These are phyloP conservation scores for Ochotona princeps DNA, from an alignment of 2,113 vertebrate genomes.

Conservation along the genomic window DNA sequence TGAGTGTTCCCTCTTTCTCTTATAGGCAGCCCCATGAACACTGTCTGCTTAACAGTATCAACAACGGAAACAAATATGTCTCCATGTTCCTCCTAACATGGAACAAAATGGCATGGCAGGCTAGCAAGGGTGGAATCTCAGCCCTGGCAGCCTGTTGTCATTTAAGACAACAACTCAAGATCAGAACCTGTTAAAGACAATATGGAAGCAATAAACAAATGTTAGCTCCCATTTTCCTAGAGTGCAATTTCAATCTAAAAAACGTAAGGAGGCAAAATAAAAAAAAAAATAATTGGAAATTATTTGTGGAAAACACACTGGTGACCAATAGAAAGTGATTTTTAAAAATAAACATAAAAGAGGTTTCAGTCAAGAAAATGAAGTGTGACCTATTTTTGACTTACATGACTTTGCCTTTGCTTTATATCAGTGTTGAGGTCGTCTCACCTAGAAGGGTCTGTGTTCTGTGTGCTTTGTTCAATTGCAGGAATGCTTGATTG, in stretches of 20 bases:
- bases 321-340: conserved; percentile 11
- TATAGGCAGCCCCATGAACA: neutral
- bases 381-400: neutral
- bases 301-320: conserved; percentile 8
- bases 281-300: conserved; percentile 31
- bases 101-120: conserved; percentile 43
- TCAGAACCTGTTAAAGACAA: conserved; percentile 43
- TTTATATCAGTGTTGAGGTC: neutral
- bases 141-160: conserved; percentile 10
- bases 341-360: conserved; percentile 32
- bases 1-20: neutral
- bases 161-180: conserved; percentile 54
- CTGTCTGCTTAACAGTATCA: conserved; percentile 36
- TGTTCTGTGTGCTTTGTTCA: neutral
- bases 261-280: neutral
- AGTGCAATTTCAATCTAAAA: neutral
- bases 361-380: neutral
- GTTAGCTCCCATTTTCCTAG: neutral
- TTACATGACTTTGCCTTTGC: conserved; percentile 6
- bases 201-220: conserved; percentile 52
- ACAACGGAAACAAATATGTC: neutral
- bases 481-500: neutral
- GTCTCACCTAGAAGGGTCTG: neutral
- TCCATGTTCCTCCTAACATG: conserved; percentile 18
- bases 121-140: conserved; percentile 33